Evolutionary conservation across 2,113 vertebrate genomes (phyloP).

Genomic region (Lepisosteus oculatus): DNA sequence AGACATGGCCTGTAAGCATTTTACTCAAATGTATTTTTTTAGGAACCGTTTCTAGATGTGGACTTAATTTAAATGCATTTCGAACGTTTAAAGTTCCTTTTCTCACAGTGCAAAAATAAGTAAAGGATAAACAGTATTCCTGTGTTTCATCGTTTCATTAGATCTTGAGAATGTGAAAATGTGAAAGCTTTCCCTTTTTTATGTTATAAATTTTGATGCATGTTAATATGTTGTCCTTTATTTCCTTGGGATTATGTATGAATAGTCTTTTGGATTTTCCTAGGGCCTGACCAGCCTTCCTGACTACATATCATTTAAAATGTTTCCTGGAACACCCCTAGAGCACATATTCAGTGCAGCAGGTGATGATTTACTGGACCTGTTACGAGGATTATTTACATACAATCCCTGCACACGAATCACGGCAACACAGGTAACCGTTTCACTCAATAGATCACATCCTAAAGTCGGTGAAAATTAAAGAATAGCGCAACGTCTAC

Average conservation of each 20-base stretch:
- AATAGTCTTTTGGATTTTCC: constrained; percentile 6
- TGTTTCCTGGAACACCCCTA: constrained; percentile 86
- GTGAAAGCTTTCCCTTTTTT: too few relatives aligned
- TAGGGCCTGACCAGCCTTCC: constrained; percentile 89
- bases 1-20: constrained; percentile 87
- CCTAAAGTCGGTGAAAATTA: neutral
- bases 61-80: neutral
- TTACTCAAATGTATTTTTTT: constrained; percentile 2
- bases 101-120: too few relatives aligned
- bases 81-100: too few relatives aligned
- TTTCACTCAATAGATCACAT: neutral
- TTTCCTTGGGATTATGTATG: too few relatives aligned
- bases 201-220: too few relatives aligned
- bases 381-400: constrained; percentile 86
- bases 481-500: neutral
- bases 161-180: too few relatives aligned
- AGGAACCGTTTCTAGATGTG: neutral
- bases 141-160: too few relatives aligned
- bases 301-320: constrained; percentile 92
- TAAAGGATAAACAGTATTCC: too few relatives aligned
- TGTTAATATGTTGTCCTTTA: too few relatives aligned
- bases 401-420: constrained; percentile 83
- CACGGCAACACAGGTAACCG: constrained; percentile 84
- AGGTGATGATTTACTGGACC: constrained; percentile 84
- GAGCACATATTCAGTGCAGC: constrained; percentile 96